Base-by-base conservation (phyloP, 92 coral and sea anemone genomes). In the Parazoanthus darwini region DNA sequence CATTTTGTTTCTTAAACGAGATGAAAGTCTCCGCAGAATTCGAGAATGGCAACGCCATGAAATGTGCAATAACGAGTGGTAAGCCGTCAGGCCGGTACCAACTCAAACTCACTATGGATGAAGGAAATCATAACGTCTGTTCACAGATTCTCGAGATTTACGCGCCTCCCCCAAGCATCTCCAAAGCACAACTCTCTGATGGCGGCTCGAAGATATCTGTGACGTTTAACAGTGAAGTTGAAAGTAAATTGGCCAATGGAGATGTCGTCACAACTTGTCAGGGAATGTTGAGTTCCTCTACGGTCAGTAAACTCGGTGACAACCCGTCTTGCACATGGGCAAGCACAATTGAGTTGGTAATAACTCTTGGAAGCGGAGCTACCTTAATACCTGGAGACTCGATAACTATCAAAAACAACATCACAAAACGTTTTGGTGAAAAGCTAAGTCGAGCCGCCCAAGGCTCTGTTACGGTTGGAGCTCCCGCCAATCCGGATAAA, bases 361-460 rank as follows among this genome's bases (percentile, higher is more conserved):
- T 90, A 88, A 90, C 65, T 14, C 78, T 88, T 38, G 92, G 86
- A 56, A 79, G 81, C 37, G 79, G 81, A 48, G 90, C 92, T 7
- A 72, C 68, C 8, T 65, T 90, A 80, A 22, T 67, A 11, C 83
- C 90, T 16, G 58, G 74, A 13, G 54, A 80, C 72, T 6, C 77
- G 8, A 42, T 90, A 54, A 58, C 81, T 26, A 43, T 79, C 35
- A 59, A 90, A n/a, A 66, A 50, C 51, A 81, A 82, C 68, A 59
- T 63, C 38, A 79, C 86, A 15, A 90, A 80, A 72, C 71, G 73
- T 16, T 74, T 73, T 72, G 91, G 82, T 42, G 90, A 90, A 50
- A 44, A 25, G 50, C 80, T 74, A 36, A 56, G 89, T 20, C 79
- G 79, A 56, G 54, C 83, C 38, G 74, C 86, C 23, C 59, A 78